These are phyloP conservation scores for Trematomus loennbergii DNA, from an alignment of 2,113 vertebrate genomes.

Conservation along the genomic window DNA sequence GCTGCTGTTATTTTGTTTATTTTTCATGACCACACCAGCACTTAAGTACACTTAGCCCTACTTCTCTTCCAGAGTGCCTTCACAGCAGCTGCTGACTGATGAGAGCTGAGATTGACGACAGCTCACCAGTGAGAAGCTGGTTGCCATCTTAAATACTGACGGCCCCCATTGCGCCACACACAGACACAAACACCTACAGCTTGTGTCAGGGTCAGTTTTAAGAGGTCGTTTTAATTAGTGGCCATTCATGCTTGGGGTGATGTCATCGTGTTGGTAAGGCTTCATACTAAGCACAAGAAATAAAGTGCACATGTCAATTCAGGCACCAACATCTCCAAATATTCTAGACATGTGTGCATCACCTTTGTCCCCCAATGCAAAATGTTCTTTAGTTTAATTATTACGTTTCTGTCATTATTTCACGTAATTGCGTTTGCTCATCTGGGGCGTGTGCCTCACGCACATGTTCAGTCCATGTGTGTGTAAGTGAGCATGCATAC, in stretches of 20 bases:
- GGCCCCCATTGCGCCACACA: neutral
- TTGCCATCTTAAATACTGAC: conserved; percentile 15
- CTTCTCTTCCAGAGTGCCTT: neutral
- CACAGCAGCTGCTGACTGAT: conserved; percentile 50
- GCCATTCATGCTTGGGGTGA: neutral
- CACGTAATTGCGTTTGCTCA: conserved; percentile 1
- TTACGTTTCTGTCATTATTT: neutral
- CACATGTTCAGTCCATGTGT: conserved; percentile 48
- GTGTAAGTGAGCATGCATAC: conserved; percentile 41
- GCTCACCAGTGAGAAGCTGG: conserved; percentile 27
- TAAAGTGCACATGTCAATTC: neutral
- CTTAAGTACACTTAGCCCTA: conserved; percentile 5
- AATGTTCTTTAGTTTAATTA: neutral
- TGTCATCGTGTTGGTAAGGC: neutral
- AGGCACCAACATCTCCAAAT: neutral
- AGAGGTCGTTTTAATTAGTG: neutral
- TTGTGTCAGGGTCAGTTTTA: conserved; percentile 1
- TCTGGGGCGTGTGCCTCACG: neutral
- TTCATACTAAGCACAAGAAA: neutral
- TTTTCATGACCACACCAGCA: conserved; percentile 14
- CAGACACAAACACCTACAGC: conserved; percentile 18
- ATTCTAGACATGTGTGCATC: neutral
- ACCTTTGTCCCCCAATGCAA: neutral
- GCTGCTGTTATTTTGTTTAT: conserved; percentile 32
- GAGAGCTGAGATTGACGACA: conserved; percentile 28